A percentile compares a stretch with the other conserved stretches of the same genome.
Evolutionary conservation across 1,140 invertebrate species (phyloP).

Genomic region (Ephestia elutella): DNA sequence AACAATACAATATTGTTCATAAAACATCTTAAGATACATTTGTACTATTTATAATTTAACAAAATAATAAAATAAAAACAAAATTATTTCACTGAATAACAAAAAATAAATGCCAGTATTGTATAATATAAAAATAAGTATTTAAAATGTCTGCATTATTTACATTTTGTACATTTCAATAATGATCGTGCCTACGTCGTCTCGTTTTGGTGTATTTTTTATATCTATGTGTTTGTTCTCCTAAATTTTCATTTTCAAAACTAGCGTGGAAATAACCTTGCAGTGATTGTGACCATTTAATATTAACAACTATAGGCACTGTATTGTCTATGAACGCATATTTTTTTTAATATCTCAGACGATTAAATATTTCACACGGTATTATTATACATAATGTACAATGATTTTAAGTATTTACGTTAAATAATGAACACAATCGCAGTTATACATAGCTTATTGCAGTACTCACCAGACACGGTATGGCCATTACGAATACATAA

Average conservation of each 20-base stretch:
- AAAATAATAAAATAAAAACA: conserved; percentile 37
- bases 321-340: conserved; percentile 11
- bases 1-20: conserved; percentile 14
- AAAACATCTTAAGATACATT: conserved; percentile 53
- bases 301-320: conserved; percentile 14
- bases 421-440: conserved; percentile 56
- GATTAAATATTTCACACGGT: neutral
- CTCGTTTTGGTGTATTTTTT: neutral
- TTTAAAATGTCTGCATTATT: conserved; percentile 37
- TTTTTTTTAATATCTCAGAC: neutral
- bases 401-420: conserved; percentile 26
- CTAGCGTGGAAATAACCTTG: neutral
- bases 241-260: too few relatives aligned
- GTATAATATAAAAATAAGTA: conserved; percentile 25
- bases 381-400: conserved; percentile 45
- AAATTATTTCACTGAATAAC: conserved; percentile 26
- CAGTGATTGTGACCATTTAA: conserved; percentile 1
- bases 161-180: conserved; percentile 52
- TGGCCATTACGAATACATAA: conserved; percentile 8
- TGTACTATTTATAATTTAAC: conserved; percentile 64
- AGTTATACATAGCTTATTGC: conserved; percentile 41
- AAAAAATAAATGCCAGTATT: conserved; percentile 36
- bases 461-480: conserved; percentile 10
- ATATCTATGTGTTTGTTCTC: neutral
- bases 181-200: conserved; percentile 17